These are phyloP conservation scores for Artemia franciscana DNA, from an alignment of 1,140 invertebrate genomes.

Conservation along the genomic window DNA sequence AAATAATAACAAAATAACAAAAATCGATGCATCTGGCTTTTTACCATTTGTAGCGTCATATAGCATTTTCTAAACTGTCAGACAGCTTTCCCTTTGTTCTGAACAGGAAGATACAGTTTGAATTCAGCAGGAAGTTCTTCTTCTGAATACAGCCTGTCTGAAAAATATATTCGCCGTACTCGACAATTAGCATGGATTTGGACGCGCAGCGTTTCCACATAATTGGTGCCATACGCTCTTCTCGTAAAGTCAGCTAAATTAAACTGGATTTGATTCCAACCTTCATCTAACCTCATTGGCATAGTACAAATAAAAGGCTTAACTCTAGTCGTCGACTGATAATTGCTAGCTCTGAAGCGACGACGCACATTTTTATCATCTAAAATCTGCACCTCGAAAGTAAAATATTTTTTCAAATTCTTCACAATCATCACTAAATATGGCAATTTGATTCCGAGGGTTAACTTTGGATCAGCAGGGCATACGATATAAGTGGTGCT, in stretches of 20 bases:
- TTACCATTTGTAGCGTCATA: too few species aligned
- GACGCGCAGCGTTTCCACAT: constrained; percentile 90
- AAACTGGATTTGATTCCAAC: constrained; percentile 97
- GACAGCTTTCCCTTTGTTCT: constrained; percentile 34
- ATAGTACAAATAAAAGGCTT: constrained; percentile 53
- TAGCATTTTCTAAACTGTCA: too few species aligned
- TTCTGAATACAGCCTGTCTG: constrained; percentile 92
- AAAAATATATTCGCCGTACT: constrained; percentile 93
- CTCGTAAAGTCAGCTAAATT: constrained; percentile 95
- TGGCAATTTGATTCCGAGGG: constrained; percentile 90
- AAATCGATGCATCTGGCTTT: too few species aligned
- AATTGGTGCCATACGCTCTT: constrained; percentile 95
- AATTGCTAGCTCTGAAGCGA: constrained; percentile 41
- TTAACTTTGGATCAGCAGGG: constrained; percentile 91
- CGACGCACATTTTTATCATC: constrained; percentile 43
- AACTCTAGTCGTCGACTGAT: constrained; percentile 41
- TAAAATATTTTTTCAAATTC: constrained; percentile 99
- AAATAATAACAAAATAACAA: too few species aligned
- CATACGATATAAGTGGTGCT: constrained; percentile 97
- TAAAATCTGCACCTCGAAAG: constrained; percentile 86
- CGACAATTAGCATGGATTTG: constrained; percentile 98
- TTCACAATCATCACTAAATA: constrained; percentile 99
- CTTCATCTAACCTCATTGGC: constrained; percentile 45
- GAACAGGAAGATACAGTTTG: constrained; percentile 83
- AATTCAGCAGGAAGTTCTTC: constrained; percentile 98